These are phyloP conservation scores for Mastacembelus armatus DNA, from an alignment of 2,797 vertebrate genomes.

Conservation along the genomic window DNA sequence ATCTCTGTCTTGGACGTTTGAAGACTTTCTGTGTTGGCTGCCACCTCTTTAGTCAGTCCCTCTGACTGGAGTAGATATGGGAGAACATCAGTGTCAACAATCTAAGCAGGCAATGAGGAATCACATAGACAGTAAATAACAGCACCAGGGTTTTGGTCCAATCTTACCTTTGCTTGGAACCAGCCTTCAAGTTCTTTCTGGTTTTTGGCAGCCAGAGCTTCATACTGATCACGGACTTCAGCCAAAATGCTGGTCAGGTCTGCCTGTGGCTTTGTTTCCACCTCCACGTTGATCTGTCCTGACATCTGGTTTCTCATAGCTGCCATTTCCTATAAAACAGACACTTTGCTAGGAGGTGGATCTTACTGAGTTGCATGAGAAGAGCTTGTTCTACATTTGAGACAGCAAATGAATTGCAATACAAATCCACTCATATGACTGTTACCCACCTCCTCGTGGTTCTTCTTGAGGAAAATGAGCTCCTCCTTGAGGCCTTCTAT, in stretches of 20 bases:
- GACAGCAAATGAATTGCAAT: background rate
- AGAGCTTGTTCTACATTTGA: background rate
- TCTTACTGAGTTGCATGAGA: no score
- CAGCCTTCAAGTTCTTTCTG: conserved; percentile 71
- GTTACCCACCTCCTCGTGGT: conserved; percentile 85
- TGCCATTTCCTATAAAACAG: conserved; percentile 75
- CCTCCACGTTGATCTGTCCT: conserved; percentile 84
- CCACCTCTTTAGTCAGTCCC: conserved; percentile 84
- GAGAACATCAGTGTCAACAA: conserved; percentile 5
- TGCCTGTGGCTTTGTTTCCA: conserved; percentile 69
- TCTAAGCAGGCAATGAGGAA: background rate
- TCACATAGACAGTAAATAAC: background rate
- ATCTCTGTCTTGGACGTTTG: conserved; percentile 85
- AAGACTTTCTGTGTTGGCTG: conserved; percentile 81
- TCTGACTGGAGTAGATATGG: conserved; percentile 81
- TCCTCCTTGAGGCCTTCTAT: conserved; percentile 90
- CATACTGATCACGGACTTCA: conserved; percentile 84
- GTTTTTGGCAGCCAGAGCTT: conserved; percentile 69
- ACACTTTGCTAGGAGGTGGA: background rate
- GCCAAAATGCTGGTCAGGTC: conserved; percentile 71
- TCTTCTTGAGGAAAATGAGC: conserved; percentile 90
- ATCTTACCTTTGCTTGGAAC: conserved; percentile 79
- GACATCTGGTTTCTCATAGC: conserved; percentile 76
- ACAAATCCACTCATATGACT: background rate
- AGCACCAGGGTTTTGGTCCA: background rate